These are phyloP conservation scores for Leptodactylus fallax DNA, from an alignment of 2,797 vertebrate species.

Conservation along the genomic window DNA sequence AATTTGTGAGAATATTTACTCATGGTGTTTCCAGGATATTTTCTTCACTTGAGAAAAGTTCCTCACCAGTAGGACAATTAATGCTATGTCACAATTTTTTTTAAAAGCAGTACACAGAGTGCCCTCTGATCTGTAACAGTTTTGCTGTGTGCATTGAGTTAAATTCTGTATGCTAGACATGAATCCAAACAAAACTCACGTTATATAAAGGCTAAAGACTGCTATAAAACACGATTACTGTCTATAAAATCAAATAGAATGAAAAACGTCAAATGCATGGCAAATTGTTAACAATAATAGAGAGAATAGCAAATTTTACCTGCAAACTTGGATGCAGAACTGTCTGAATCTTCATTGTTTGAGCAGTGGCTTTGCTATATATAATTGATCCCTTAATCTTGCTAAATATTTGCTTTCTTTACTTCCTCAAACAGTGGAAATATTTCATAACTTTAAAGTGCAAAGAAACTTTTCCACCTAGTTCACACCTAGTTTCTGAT, in stretches of 20 bases:
- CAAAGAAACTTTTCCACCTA: neutral
- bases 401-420: conserved; percentile 30
- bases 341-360: conserved; percentile 12
- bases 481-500: neutral
- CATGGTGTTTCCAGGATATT: too few relatives aligned
- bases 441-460: conserved; percentile 20
- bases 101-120: too few relatives aligned
- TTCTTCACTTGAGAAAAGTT: too few relatives aligned
- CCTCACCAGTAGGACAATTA: too few relatives aligned
- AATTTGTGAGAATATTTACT: too few relatives aligned
- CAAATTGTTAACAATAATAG: neutral
- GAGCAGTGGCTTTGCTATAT: neutral
- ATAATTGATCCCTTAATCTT: conserved; percentile 26
- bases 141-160: too few relatives aligned
- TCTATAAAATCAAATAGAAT: neutral
- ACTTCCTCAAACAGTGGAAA: neutral
- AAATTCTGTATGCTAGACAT: too few relatives aligned
- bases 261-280: neutral
- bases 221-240: neutral
- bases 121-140: too few relatives aligned
- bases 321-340: neutral
- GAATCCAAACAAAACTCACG: too few relatives aligned
- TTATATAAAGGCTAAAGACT: too few relatives aligned
- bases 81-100: too few relatives aligned
- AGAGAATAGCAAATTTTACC: neutral